Evolutionary conservation across 1,140 invertebrate species (phyloP).

Genomic region (Pantala flavescens): DNA sequence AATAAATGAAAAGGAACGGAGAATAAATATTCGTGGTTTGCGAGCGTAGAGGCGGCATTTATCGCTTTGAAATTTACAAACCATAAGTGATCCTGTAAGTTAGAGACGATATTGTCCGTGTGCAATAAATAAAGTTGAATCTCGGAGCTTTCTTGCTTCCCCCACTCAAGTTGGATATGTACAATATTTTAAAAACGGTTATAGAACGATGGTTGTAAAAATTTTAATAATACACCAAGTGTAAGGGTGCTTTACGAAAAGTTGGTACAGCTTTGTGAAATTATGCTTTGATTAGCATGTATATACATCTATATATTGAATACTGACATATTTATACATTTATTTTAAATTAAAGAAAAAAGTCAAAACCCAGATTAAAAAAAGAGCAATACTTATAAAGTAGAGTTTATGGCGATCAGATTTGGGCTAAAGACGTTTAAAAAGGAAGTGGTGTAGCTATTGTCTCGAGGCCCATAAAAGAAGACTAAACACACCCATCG

Average conservation of each 20-base stretch:
- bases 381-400: neutral
- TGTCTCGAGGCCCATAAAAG: neutral
- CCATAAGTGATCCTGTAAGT: neutral
- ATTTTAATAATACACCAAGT: constrained; percentile 7
- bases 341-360: constrained; percentile 11
- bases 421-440: neutral
- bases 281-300: constrained; percentile 10
- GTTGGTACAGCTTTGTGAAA: constrained; percentile 9
- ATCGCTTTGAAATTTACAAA: neutral
- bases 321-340: constrained; percentile 10
- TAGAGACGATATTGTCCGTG: neutral
- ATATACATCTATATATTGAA: constrained; percentile 11
- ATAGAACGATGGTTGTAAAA: constrained; percentile 3
- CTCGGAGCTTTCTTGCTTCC: constrained; percentile 2
- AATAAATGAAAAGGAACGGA: neutral
- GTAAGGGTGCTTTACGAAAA: neutral
- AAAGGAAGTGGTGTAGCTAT: neutral
- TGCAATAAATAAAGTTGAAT: neutral
- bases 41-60: neutral
- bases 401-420: neutral
- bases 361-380: neutral
- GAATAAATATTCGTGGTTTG: neutral
- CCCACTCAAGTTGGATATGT: neutral
- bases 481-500: neutral
- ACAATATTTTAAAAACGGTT: neutral